Base-by-base conservation (phyloP, 2,113 vertebrate genomes). In the Struthidea cinerea region DNA sequence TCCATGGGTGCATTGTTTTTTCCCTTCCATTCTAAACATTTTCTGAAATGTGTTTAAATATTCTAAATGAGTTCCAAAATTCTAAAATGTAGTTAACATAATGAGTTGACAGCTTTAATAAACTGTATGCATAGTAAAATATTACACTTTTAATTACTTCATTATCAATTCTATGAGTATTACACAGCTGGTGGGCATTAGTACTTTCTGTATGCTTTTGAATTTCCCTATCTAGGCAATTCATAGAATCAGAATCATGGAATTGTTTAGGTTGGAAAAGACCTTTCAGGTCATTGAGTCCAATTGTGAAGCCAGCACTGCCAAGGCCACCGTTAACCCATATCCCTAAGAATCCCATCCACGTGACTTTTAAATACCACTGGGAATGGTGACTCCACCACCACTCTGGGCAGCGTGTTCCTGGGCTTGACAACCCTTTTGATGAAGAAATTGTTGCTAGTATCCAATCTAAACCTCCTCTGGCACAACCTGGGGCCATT, bases 131-230 rank as follows among this genome's bases (percentile, higher is more conserved):
- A 16, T 81, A 80, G 61, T 91, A 83, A 93, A 94, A 75, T 85
- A 76, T 27, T 91, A 16, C 70, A 50, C 50, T 94, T 95, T 78
- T 84, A 91, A 96, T 96, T 89, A 82, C 74, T 93, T 55, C 57
- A 47, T 94, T 94, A 87, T 84, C 81, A 89, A 24, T 96, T 82
- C 80, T 76, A 13, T 87, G 73, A 89, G 93, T 79, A 87, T 91
- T 91, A 60, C 70, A 83, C 74, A 89, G 89, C 93, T 94, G 81
- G 49, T 89, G 67, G 84, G n/a, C 89, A 93, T 89, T 89, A 87
- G 50, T 79, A 44, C 77, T 84, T 96, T 89, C 69, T 61, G n/a
- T 79, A 22, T 81, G 84, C 35, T 90, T 89, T 60, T 50, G 46
- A 74, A 76, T 94, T 97, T 93, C 61, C 57, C 89, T 91, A 93